Base-by-base conservation (phyloP, 2,797 vertebrate species). In the Tarsius wallacei region DNA sequence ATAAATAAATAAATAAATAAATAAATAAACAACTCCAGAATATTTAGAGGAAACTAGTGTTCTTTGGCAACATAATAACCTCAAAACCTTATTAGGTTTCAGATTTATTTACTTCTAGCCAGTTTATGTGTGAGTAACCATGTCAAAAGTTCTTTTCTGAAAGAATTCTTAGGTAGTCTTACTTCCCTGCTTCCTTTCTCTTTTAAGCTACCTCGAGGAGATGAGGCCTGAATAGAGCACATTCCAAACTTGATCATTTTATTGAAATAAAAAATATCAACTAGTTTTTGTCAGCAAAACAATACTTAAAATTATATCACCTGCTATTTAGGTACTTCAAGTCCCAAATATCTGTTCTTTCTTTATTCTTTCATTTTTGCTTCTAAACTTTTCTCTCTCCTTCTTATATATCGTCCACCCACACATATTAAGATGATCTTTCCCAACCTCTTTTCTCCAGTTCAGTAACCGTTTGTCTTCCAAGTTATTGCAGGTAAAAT, bases 51-150 rank as follows among this genome's bases (percentile, higher is more conserved):
- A 82, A 6, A 28, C 26, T 86, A 51, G 31, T 28, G 16, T 82
- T 93, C 53, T 90, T 53, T 33, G 26, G 28, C 66, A 64, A 61
- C 68, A 87, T 83, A 59, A 78, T 78, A 74, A 91, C 21, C 59
- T 70, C 28, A 71, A 49, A 82, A 53, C 3, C 17, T 71, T 36
- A 61, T 42, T 61, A 63, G 3, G 11, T 57, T 82, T 93, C 47
- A 81, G 19, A 85, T 36, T 71, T 70, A 57, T 49, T 93, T 76
- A 77, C 11, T 49, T 36, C 42, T 42, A 73, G 12, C 88, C 1
- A 68, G 57, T 47, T 87, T 91, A 31, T 26, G 5, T 31, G 8
- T 36, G 11, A 73, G 42, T 47, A 88, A 51, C 2, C 14, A 87
- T 26, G 55, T 16, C 16, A 57, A 55, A 81, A 64, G 22, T 84